Evolutionary conservation across 2,113 vertebrate genomes (phyloP).

Genomic region (Rattus rattus): DNA sequence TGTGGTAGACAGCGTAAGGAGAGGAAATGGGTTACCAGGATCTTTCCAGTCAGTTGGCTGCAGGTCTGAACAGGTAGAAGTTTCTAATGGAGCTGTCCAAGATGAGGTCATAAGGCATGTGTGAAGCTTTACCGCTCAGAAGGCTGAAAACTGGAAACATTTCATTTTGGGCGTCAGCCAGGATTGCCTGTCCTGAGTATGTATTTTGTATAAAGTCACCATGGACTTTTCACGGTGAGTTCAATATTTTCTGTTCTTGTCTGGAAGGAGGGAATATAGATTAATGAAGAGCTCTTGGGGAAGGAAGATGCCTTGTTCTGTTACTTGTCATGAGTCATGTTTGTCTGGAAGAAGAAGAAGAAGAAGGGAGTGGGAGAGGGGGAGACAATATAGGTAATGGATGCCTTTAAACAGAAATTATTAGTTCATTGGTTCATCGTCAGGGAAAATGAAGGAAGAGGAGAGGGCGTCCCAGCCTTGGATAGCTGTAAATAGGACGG

Average conservation of each 20-base stretch:
- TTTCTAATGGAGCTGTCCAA: constrained; percentile 3
- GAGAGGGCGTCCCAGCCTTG: neutral
- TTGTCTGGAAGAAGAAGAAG: neutral
- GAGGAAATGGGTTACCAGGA: neutral
- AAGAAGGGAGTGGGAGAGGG: too few species aligned
- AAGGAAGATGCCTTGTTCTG: neutral
- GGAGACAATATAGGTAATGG: neutral
- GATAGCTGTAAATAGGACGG: neutral
- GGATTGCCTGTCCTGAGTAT: neutral
- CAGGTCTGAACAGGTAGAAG: neutral
- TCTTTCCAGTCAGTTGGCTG: neutral
- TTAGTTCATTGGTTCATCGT: neutral
- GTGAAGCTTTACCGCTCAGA: neutral
- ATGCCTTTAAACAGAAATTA: constrained; percentile 7
- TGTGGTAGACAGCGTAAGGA: neutral
- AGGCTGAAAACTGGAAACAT: neutral
- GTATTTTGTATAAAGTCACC: neutral
- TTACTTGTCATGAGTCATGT: neutral
- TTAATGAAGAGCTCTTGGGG: neutral
- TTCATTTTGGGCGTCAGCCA: neutral
- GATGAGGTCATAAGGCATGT: neutral
- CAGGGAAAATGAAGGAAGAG: neutral
- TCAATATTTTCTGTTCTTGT: constrained; percentile 1
- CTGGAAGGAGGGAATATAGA: neutral
- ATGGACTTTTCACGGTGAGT: neutral